These are phyloP conservation scores for Punctoribates punctum DNA, from an alignment of 2,888 invertebrate genomes.

Conservation along the genomic window DNA sequence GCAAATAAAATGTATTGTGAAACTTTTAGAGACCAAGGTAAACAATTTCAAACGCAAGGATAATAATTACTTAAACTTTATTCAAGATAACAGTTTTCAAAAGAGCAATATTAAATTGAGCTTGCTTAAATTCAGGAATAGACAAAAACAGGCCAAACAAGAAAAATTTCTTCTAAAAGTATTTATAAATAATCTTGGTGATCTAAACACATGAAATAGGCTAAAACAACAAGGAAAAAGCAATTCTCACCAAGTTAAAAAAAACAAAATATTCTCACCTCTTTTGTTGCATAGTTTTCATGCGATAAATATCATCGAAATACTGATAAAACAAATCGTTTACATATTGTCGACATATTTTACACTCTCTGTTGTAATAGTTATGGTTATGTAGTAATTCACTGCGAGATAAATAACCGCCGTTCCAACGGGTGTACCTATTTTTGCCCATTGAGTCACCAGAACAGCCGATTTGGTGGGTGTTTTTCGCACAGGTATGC, in stretches of 20 bases:
- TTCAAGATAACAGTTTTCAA: too few species aligned
- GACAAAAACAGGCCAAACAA: too few species aligned
- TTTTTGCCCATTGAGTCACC: neutral
- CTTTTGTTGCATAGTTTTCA: neutral
- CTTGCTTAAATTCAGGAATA: too few species aligned
- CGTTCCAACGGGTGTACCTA: neutral
- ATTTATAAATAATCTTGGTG: neutral
- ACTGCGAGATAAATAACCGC: neutral
- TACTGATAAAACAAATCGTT: neutral
- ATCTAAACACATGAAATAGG: too few species aligned
- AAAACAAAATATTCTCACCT: neutral
- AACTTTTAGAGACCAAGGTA: too few species aligned
- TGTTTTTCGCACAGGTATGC: neutral
- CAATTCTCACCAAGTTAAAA: too few species aligned
- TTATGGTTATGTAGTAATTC: conserved; percentile 21
- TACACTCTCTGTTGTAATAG: conserved; percentile 24
- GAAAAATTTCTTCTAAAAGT: too few species aligned
- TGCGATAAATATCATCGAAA: conserved; percentile 25
- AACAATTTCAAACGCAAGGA: too few species aligned
- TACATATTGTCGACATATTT: conserved; percentile 21
- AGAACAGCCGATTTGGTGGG: neutral
- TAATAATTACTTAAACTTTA: too few species aligned
- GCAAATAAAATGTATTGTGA: too few species aligned
- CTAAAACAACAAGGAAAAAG: neutral
- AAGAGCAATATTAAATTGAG: too few species aligned